Evolutionary conservation across 2,888 invertebrate species (phyloP), one percentile per base, ranked within the genome.

Genomic region (Cancer borealis): DNA sequence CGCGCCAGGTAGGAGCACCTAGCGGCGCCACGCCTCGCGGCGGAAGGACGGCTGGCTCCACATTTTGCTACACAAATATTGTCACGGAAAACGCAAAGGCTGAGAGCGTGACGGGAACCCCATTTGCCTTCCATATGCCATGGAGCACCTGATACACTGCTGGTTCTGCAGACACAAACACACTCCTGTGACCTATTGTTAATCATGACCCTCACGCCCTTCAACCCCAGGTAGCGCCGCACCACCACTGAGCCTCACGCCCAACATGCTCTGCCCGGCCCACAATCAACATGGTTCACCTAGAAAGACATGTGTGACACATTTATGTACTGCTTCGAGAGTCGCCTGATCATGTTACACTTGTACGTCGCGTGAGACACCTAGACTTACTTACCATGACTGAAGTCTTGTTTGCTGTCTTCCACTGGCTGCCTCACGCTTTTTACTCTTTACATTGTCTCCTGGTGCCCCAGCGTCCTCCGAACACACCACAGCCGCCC

Each of bases 1-100:
- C 91, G 91, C 47, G 91, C 45, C 91, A 91, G 91, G 91, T 46
- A 17, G 46, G 26, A 60, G 46, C n/a, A 30, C 45, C 66, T 12
- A 2, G n/a, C 30, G 54, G 26, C 46, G 91, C 46, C 88, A 47
- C 26, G 47, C 88, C 47, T 84, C 14, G 30, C 84, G 12, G 39
- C 14, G 84, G 39, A 84, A 17, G 30, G 84, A 17, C 39, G 39
- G 84, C 73, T 73, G n/a, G 26, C 73, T 3, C n/a, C 73, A 10
- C 8, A 73, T 73, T 26, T 73, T 73, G 5, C 73, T 73, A 26
- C 26, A 21, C 17, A 3, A 5, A 60, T 5, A 2, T 60, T 5
- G 2, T 60, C 21, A 21, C 21, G 3, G 3, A 21, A 21, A 17
- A 4, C 21, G 21, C 21, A 21, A 4, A 21, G 17, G 21, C 21